Evolutionary conservation across 2,888 invertebrate genomes (phyloP).

Genomic region (Eudemis profundana): DNA sequence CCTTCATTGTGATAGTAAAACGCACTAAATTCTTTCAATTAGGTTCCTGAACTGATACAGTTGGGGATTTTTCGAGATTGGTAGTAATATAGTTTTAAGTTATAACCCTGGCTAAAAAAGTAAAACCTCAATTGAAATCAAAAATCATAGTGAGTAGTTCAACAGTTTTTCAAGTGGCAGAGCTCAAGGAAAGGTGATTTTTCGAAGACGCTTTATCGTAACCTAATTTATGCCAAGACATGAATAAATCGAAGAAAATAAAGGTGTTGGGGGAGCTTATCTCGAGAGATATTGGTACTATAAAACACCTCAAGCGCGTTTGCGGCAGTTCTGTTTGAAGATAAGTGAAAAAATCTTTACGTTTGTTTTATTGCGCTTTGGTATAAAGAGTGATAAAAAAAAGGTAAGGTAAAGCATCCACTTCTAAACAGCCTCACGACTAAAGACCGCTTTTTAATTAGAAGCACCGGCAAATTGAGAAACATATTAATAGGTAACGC

Average conservation of each 20-base stretch:
- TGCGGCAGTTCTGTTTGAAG: slow-evolving; percentile 53
- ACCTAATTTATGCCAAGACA: slow-evolving; percentile 76
- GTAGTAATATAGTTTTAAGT: too few species aligned
- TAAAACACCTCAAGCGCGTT: slow-evolving; percentile 70
- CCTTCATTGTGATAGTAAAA: too few species aligned
- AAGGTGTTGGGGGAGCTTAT: slow-evolving; percentile 73
- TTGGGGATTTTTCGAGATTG: too few species aligned
- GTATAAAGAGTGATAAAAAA: slow-evolving; percentile 21
- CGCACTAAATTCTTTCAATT: too few species aligned
- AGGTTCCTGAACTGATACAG: too few species aligned
- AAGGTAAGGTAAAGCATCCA: not conserved
- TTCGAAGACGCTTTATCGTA: slow-evolving; percentile 58
- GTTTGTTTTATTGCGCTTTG: slow-evolving; percentile 36
- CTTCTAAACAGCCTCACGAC: too few species aligned
- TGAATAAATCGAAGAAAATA: slow-evolving; percentile 80
- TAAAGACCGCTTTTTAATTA: too few species aligned
- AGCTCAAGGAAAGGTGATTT: slow-evolving; percentile 43
- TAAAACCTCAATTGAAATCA: not conserved
- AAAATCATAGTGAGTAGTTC: slow-evolving; percentile 5
- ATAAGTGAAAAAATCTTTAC: slow-evolving; percentile 50
- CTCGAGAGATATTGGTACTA: slow-evolving; percentile 74
- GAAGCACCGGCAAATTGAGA: too few species aligned
- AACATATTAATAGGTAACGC: too few species aligned
- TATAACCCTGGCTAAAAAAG: not conserved
- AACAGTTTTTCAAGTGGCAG: slow-evolving; percentile 31